Base-by-base conservation (phyloP, 2,113 vertebrate species). In the Symphodus melops region DNA sequence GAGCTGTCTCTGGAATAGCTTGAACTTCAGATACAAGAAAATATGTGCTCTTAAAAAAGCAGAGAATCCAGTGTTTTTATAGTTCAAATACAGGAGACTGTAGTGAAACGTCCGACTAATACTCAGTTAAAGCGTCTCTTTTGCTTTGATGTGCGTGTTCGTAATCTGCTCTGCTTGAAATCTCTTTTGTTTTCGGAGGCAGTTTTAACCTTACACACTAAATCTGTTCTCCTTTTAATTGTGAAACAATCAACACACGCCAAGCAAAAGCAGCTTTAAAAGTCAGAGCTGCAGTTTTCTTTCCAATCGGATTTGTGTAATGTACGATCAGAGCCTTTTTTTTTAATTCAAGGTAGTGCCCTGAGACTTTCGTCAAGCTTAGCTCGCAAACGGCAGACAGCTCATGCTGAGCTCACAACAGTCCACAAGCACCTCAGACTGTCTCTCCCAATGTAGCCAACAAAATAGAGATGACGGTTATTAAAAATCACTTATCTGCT, bases 401-500 rank as follows among this genome's bases (percentile, higher is more conserved):
- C 73, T 77, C 84, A 69, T 66, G 73, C 77, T 86, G 84, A 82
- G 86, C 63, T 81, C 84, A 86, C 72, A 66, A 75, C 64, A 60
- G 79, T 85, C 68, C 78, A 80, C 74, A 67, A 85, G 85, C 81
- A 83, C 79, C 77, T 83, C 63, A 41, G 42, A 86, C 79, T 72
- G 85, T 81, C 81, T 88, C 72, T 44, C 33, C 66, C 41, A 16
- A 81, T 78, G 75, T 64, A 68, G 65, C 21, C 78, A 76, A 62
- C 60, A 72, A 86, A 83, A 80, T 21, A 66, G 68, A 87, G 69
- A 77, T 81, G 80, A 87, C 19, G 58, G 61, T 78, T 85, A 86
- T 89, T 88, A 91, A 86, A 87, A 82, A 88, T 88, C 75, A 85
- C 81, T 89, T 75, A 72, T 83, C 72, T 83, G 85, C 84, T 85